These are phyloP conservation scores for Caenorhabditis afra DNA, from an alignment of 2,888 invertebrate genomes.

Conservation along the genomic window DNA sequence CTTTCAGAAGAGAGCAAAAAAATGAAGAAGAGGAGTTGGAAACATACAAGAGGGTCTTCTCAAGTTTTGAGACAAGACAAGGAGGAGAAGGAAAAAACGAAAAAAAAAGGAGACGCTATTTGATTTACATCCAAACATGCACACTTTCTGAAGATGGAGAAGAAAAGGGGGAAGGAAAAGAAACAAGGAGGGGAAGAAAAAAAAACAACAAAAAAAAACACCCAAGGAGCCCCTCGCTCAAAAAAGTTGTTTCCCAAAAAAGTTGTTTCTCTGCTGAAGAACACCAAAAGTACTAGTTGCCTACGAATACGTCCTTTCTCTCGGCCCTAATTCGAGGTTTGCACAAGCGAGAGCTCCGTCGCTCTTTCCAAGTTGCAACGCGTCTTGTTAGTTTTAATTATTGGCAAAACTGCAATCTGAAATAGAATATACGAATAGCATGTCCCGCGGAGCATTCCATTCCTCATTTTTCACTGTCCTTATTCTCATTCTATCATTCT, in stretches of 20 bases:
- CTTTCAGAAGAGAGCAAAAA: background rate
- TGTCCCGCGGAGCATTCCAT: too few relatives aligned
- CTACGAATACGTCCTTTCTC: background rate
- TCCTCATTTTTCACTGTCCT: too few relatives aligned
- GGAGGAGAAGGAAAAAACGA: background rate
- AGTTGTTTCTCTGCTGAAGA: too few relatives aligned
- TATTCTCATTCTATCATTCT: too few relatives aligned
- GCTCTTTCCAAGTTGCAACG: background rate
- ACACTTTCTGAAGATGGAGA: background rate
- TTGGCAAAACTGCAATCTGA: too few relatives aligned
- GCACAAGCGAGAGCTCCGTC: background rate
- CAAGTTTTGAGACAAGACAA: background rate
- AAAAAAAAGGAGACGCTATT: background rate
- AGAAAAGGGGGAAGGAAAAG: background rate
- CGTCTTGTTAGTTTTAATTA: conserved; percentile 11
- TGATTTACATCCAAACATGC: background rate
- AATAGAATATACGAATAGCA: too few relatives aligned
- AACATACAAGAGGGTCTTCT: background rate
- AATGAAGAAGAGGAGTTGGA: background rate
- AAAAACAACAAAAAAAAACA: background rate
- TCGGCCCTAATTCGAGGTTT: background rate
- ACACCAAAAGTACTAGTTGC: too few relatives aligned
- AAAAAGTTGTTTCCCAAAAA: too few relatives aligned
- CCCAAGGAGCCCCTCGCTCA: too few relatives aligned
- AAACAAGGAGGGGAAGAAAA: background rate